Evolutionary conservation across 1,140 invertebrate genomes (phyloP), one percentile per base, ranked within the genome.

Genomic region (Aradophagus sp.): DNA sequence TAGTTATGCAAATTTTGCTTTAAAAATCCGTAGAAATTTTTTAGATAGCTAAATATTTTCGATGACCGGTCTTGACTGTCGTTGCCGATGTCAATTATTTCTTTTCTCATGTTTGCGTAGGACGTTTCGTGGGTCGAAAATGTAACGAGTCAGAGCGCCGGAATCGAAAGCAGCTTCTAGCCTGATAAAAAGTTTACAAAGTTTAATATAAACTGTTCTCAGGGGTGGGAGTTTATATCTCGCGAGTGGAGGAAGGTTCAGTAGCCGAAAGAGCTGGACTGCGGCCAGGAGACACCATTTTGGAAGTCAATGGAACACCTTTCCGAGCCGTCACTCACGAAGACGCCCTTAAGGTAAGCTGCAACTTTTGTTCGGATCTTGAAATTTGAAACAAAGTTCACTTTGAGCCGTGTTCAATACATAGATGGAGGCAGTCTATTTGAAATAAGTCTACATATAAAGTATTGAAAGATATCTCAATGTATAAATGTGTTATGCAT

Each of bases 181-280:
- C 45, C 75, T 78, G 75, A 80, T 78, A 53, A 61, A 77, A 80
- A 78, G 73, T 78, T 23, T 5, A 23, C 20, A 23, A 23, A 5
- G 20, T 5, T 5, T 23, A 23, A 16, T 78, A 73, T 39, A 65
- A 77, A 82, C 71, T 80, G 84, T 81, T 87, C 84, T 66, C 86
- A 93, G 92, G 92, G 75, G 90, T 93, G 66, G 93, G 93, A 77
- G 93, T 95, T 74, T 95, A 95, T 85, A 94, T 95, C 83, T 95
- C 93, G 70, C 86, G 93, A 70, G 93, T 95, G 62, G 93, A 95
- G 81, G 93, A 94, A 78, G 92, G 93, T 48, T 95, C 93, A 74
- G 90, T 95, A 52, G 94, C 94, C 42, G 93, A 95, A 81, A 88
- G 92, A 59, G 92, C 92, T 68, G 94, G 94, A 67, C 86, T 96